These are phyloP conservation scores for Ailurus styani DNA, from an alignment of 2,113 vertebrate species.

Conservation along the genomic window DNA sequence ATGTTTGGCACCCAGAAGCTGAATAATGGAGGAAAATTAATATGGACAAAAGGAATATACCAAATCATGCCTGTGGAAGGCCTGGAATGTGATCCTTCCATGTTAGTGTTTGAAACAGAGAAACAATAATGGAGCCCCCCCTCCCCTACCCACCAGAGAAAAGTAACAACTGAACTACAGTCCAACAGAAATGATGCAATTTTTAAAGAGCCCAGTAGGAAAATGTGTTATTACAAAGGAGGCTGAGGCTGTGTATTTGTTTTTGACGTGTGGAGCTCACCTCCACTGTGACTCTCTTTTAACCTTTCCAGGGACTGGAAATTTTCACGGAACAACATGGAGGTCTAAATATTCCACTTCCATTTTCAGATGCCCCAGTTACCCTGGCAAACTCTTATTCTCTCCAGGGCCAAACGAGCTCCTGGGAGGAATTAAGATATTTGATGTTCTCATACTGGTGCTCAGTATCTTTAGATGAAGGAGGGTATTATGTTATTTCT, in stretches of 20 bases:
- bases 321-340: neutral
- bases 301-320: neutral
- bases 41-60: constrained; percentile 33
- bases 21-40: constrained; percentile 39
- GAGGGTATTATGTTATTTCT: neutral
- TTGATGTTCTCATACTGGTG: neutral
- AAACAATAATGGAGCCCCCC: constrained; percentile 43
- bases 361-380: constrained; percentile 48
- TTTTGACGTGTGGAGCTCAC: neutral
- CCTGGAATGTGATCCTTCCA: neutral
- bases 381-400: neutral
- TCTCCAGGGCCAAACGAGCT: constrained; percentile 26
- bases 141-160: constrained; percentile 24
- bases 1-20: neutral
- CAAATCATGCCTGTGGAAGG: neutral
- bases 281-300: neutral
- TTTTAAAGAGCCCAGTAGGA: constrained; percentile 1
- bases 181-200: constrained; percentile 28
- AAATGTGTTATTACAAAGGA: neutral
- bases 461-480: neutral
- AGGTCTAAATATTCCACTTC: constrained; percentile 46
- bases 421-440: constrained; percentile 47
- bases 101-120: constrained; percentile 28
- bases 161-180: constrained; percentile 27
- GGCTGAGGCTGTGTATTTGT: neutral